phyloP scores from a whole-genome alignment of 2,113 vertebrate species.

The Coptodon bakossiorum region DNA sequence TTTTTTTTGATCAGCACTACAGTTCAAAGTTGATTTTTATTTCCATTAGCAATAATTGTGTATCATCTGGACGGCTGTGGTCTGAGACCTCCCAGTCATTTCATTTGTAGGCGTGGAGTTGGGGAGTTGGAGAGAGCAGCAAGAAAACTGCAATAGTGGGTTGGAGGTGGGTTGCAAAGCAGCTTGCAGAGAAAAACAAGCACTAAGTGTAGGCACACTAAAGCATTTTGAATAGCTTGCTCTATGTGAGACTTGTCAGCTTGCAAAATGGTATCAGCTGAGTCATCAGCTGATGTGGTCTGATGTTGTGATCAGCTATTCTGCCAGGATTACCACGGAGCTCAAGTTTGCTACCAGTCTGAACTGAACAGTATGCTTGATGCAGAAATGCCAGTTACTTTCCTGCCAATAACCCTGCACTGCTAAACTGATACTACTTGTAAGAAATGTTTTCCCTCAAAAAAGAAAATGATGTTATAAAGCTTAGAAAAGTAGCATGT shows the following conservation, averaged over 20 bases:
- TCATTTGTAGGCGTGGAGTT: neutral
- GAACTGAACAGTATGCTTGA: neutral
- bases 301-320: neutral
- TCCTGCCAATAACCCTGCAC: neutral
- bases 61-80: neutral
- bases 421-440: neutral
- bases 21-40: neutral
- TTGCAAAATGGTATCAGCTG: neutral
- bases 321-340: neutral
- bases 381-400: neutral
- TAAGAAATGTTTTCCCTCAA: neutral
- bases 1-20: neutral
- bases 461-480: neutral
- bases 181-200: neutral
- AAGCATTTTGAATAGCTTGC: neutral
- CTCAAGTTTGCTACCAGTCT: neutral
- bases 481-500: neutral
- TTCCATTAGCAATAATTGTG: neutral
- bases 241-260: neutral
- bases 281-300: neutral
- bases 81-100: neutral
- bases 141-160: neutral
- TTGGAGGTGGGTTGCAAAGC: neutral
- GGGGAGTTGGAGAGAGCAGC: neutral
- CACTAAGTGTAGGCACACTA: neutral